phyloP scores from a whole-genome alignment of 2,113 vertebrate species.

The Raja brachyura region DNA sequence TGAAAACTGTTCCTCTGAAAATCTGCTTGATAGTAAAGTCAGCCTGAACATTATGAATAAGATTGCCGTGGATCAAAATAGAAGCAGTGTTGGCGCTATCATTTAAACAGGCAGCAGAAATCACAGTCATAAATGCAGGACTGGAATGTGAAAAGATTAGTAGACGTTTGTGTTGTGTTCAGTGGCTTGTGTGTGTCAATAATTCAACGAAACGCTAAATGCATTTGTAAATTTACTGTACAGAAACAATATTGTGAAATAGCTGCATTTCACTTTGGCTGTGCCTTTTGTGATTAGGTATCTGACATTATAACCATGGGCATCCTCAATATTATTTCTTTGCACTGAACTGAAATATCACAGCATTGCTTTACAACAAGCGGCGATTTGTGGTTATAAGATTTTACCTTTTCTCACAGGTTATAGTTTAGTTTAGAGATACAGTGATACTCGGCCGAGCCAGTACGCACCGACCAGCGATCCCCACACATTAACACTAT shows the following conservation, averaged over 20 bases:
- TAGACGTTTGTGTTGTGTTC: neutral
- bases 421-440: neutral
- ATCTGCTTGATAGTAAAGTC: neutral
- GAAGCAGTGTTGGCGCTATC: neutral
- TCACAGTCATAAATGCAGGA: neutral
- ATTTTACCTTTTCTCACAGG: neutral
- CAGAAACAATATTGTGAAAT: neutral
- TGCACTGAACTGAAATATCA: neutral
- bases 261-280: neutral
- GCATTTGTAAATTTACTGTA: neutral
- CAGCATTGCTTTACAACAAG: neutral
- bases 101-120: neutral
- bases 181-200: neutral
- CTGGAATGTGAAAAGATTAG: neutral
- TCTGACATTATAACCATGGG: neutral
- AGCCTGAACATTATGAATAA: neutral
- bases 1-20: neutral
- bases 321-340: neutral
- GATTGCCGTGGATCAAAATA: neutral
- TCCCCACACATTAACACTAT: no score
- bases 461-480: no score
- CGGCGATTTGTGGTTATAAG: neutral
- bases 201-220: neutral
- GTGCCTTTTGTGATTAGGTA: neutral
- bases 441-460: no score